phyloP scores from a whole-genome alignment of 2,113 vertebrate genomes.

The Calidris pygmaea region DNA sequence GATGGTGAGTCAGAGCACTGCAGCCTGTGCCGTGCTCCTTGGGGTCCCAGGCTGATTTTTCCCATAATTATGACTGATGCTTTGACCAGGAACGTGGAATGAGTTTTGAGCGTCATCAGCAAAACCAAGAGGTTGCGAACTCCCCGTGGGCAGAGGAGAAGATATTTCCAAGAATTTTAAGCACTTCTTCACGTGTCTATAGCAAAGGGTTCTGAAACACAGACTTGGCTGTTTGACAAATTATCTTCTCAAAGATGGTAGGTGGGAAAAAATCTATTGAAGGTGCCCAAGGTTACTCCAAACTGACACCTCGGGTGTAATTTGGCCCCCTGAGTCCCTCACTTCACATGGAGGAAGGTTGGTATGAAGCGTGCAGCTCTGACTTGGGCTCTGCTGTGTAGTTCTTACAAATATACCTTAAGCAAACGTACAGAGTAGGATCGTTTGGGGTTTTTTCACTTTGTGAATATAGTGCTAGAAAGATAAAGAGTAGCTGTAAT shows the following conservation, averaged over 20 bases:
- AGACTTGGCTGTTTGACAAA: neutral
- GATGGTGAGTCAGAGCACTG: neutral
- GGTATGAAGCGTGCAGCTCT: neutral
- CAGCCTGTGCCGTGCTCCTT: neutral
- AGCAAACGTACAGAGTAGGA: neutral
- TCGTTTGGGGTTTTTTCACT: neutral
- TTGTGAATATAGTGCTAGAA: neutral
- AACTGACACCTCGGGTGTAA: neutral
- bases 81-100: neutral
- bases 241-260: neutral
- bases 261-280: neutral
- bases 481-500: neutral
- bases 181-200: fast-evolving
- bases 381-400: fast-evolving
- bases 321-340: neutral
- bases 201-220: neutral
- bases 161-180: neutral
- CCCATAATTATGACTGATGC: neutral
- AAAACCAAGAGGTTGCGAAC: neutral
- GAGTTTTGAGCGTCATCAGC: neutral
- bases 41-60: neutral
- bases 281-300: neutral
- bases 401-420: neutral
- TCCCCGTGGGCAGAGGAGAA: neutral
- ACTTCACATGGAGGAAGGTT: neutral